phyloP scores from a whole-genome alignment of 2,113 vertebrate species.

The Oceanites oceanicus region DNA sequence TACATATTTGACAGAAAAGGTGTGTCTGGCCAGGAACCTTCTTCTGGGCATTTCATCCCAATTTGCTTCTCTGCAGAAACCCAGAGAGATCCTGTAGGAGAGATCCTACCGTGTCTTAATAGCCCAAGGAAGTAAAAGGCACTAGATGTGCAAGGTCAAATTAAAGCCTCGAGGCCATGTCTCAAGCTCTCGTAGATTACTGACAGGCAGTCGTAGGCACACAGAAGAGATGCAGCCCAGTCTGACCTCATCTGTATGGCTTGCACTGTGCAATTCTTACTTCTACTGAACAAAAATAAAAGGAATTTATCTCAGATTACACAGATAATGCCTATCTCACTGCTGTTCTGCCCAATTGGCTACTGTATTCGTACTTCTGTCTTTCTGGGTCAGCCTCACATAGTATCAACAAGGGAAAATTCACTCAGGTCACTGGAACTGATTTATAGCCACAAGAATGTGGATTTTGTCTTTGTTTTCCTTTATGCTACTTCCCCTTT shows the following conservation, averaged over 20 bases:
- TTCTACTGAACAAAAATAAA: background rate
- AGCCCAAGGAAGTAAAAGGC: background rate
- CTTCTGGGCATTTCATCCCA: background rate
- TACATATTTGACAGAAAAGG: background rate
- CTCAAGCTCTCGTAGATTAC: background rate
- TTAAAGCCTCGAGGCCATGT: background rate
- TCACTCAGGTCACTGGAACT: background rate
- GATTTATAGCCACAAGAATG: constrained; percentile 19
- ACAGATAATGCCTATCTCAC: background rate
- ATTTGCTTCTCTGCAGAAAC: background rate
- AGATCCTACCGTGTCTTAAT: background rate
- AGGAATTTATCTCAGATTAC: background rate
- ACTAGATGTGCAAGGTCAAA: background rate
- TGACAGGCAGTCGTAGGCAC: background rate
- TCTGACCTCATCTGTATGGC: background rate
- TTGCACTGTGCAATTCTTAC: background rate
- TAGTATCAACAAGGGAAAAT: background rate
- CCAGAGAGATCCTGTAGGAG: background rate
- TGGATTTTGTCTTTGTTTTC: background rate
- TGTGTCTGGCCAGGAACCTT: background rate
- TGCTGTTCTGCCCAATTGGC: background rate
- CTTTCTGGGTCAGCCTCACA: background rate
- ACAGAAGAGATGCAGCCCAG: background rate
- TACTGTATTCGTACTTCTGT: background rate
- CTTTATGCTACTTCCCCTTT: background rate